phyloP scores from a whole-genome alignment of 2,888 invertebrate species.

The Exephanes ischioxanthus region DNA sequence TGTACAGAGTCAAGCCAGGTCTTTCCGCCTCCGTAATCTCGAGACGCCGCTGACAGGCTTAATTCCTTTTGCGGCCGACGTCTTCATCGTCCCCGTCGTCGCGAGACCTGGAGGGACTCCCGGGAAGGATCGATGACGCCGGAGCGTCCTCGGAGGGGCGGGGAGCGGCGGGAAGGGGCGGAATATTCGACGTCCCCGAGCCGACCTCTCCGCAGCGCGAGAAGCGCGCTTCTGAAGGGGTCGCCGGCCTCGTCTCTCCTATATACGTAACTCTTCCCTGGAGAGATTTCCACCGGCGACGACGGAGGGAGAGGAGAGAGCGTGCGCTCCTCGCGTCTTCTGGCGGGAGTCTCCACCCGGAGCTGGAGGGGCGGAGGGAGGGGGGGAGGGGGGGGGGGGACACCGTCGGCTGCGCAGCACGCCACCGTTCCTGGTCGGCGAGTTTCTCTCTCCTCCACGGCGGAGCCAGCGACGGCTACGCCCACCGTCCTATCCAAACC shows the following conservation, averaged over 20 bases:
- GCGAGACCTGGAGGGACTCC: neutral
- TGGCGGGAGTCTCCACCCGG: neutral
- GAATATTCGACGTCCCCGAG: neutral
- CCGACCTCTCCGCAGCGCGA: slow-evolving; percentile 23
- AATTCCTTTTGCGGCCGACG: slow-evolving; percentile 43
- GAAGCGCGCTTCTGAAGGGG: slow-evolving; percentile 45
- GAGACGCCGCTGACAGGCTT: slow-evolving; percentile 21
- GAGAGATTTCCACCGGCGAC: neutral
- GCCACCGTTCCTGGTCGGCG: slow-evolving; percentile 75
- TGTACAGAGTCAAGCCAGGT: neutral
- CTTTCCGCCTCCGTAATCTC: slow-evolving; percentile 21
- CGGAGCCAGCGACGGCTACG: slow-evolving; percentile 77
- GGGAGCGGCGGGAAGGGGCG: neutral
- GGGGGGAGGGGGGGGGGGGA: neutral
- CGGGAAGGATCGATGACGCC: slow-evolving; percentile 37
- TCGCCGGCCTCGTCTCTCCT: slow-evolving; percentile 55
- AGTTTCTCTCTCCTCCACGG: slow-evolving; percentile 71
- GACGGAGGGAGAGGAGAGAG: neutral
- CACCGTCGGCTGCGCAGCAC: slow-evolving; percentile 76
- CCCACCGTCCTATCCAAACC: slow-evolving; percentile 81
- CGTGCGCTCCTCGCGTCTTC: slow-evolving; percentile 21
- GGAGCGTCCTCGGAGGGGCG: neutral
- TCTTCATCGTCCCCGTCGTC: slow-evolving; percentile 33
- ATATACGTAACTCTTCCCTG: slow-evolving; percentile 11
- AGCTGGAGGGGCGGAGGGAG: slow-evolving; percentile 6